Conservation (phyloP, 64 coral and sea anemone genomes). For the Hydrozoanthus tunicans region DNA sequence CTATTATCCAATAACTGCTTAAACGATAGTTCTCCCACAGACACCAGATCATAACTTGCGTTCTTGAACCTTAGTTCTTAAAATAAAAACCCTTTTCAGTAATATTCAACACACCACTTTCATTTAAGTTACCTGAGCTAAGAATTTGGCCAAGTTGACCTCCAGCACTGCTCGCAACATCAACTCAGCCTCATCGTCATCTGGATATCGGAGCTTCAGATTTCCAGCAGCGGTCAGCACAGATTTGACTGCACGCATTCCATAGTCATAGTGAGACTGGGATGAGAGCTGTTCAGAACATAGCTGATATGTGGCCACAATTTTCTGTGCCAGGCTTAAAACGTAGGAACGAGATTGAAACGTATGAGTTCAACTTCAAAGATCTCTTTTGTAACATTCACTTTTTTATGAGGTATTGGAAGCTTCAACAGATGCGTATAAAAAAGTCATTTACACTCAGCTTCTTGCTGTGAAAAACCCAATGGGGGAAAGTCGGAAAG, state of each 20-base stretch:
- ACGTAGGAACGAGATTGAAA: background rate
- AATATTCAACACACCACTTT: background rate
- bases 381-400: too few relatives aligned
- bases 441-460: too few relatives aligned
- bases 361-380: background rate
- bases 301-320: constrained; percentile 91
- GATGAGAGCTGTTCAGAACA: constrained; percentile 99
- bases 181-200: constrained; percentile 95
- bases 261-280: constrained; percentile 99
- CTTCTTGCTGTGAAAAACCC: too few relatives aligned
- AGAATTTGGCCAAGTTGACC: constrained; percentile 98
- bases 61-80: too few relatives aligned
- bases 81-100: too few relatives aligned
- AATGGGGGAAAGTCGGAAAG: too few relatives aligned
- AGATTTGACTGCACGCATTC: constrained; percentile 99
- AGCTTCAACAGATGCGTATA: too few relatives aligned
- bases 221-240: constrained; percentile 98
- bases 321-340: constrained; percentile 95
- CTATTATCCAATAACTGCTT: too few relatives aligned
- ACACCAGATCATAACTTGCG: too few relatives aligned
- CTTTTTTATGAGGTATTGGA: too few relatives aligned
- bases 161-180: constrained; percentile 96
- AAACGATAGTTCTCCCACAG: too few relatives aligned
- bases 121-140: constrained; percentile 77
- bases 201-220: constrained; percentile 90